These are phyloP conservation scores for Ganaspis brasiliensis DNA, from an alignment of 2,888 invertebrate genomes.

Conservation along the genomic window DNA sequence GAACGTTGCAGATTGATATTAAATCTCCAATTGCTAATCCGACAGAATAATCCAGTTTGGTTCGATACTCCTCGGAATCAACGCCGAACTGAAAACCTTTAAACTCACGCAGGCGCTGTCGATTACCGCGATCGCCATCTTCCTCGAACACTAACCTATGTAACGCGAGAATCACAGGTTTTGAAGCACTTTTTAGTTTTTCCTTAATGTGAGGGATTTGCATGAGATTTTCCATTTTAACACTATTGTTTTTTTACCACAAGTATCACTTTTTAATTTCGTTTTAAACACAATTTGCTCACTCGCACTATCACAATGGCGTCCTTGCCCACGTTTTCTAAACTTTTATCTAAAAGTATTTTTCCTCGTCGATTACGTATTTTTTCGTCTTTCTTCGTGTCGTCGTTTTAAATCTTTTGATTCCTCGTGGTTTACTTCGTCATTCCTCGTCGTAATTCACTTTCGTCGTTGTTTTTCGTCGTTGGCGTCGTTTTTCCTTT, in stretches of 20 bases:
- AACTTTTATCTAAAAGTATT: no score
- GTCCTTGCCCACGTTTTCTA: no score
- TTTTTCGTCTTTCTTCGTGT: no score
- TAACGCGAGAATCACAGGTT: no score
- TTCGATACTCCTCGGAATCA: conserved; percentile 17
- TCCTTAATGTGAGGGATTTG: neutral
- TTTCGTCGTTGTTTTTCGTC: neutral
- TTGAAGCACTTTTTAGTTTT: no score
- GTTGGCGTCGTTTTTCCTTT: conserved; percentile 2
- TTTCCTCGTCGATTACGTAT: no score
- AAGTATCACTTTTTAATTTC: neutral
- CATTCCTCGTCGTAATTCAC: neutral
- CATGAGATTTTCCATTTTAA: neutral
- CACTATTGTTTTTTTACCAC: neutral
- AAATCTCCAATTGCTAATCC: conserved; percentile 25
- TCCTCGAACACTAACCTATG: conserved; percentile 2
- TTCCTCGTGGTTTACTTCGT: no score
- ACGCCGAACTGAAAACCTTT: conserved; percentile 10
- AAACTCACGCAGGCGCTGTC: conserved; percentile 28
- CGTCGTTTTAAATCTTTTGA: no score
- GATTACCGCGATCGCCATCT: no score
- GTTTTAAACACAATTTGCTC: no score
- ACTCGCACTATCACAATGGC: no score
- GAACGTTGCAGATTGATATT: conserved; percentile 22
- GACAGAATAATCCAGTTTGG: conserved; percentile 3